phyloP scores from a whole-genome alignment of 2,113 vertebrate genomes.

The Otus sunia region DNA sequence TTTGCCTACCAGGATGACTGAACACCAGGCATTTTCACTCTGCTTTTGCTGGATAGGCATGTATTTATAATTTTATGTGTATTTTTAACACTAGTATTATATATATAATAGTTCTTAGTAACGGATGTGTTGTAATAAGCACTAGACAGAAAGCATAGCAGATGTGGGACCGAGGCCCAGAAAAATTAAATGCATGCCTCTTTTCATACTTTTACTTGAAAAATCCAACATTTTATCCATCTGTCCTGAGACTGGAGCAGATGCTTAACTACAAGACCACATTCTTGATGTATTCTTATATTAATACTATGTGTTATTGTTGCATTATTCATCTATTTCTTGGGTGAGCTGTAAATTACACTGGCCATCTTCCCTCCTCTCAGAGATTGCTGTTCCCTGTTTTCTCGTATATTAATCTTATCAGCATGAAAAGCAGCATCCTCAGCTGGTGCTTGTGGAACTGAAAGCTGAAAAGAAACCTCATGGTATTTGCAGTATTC shows the following conservation, averaged over 20 bases:
- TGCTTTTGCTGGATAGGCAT: too few relatives aligned
- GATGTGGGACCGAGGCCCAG: not conserved
- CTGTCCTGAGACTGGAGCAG: not conserved
- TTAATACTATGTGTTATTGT: not conserved
- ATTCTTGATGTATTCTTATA: not conserved
- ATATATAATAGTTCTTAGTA: not conserved
- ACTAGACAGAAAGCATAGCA: rapidly evolving
- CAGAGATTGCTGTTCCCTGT: not conserved
- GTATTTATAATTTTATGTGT: not conserved
- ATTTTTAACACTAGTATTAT: not conserved
- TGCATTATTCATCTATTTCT: not conserved
- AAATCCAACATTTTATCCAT: not conserved
- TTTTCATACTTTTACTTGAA: not conserved
- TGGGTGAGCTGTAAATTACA: not conserved
- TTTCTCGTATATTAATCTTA: not conserved
- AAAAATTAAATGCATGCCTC: not conserved
- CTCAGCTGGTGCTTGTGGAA: not conserved
- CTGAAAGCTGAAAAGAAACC: not conserved
- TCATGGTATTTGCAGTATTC: not conserved
- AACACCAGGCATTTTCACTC: not conserved
- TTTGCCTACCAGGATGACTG: not conserved
- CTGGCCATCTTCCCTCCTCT: not conserved
- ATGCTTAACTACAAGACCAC: not conserved
- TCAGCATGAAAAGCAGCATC: not conserved
- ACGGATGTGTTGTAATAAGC: not conserved